These are phyloP conservation scores for Amphiura filiformis DNA, from an alignment of 35 echinoderm and acorn worm genomes.

Conservation along the genomic window DNA sequence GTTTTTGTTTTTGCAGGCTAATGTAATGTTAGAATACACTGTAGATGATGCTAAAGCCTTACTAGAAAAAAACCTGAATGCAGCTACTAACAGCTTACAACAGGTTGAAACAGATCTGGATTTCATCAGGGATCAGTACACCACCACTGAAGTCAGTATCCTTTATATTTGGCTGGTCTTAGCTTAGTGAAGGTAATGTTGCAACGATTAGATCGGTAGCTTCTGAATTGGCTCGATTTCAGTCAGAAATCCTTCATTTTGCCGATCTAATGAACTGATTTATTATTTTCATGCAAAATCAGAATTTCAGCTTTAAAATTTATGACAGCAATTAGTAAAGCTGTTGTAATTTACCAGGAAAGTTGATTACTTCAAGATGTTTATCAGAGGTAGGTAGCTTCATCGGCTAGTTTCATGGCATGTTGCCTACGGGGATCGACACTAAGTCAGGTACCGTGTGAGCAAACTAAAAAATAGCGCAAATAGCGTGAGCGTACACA, in stretches of 20 bases:
- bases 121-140: conserved; percentile 96
- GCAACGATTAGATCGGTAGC: neutral
- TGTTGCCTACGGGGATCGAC: no score
- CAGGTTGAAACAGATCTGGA: conserved; percentile 80
- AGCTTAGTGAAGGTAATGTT: neutral
- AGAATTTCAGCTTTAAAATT: no score
- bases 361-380: no score
- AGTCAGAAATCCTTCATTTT: neutral
- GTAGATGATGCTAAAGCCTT: conserved; percentile 81
- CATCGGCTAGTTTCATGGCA: no score
- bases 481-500: no score
- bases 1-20: conserved; percentile 64
- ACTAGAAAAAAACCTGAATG: conserved; percentile 65
- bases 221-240: neutral
- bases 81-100: conserved; percentile 67
- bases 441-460: no score
- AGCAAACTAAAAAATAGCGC: no score
- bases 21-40: conserved; percentile 94
- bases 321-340: no score
- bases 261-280: no score
- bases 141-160: conserved; percentile 99
- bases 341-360: no score
- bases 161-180: conserved; percentile 67
- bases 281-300: neutral
- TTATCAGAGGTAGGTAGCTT: no score